Evolutionary conservation across 2,888 invertebrate species (phyloP), one percentile per base, ranked within the genome.

Genomic region (Seira ritae): DNA sequence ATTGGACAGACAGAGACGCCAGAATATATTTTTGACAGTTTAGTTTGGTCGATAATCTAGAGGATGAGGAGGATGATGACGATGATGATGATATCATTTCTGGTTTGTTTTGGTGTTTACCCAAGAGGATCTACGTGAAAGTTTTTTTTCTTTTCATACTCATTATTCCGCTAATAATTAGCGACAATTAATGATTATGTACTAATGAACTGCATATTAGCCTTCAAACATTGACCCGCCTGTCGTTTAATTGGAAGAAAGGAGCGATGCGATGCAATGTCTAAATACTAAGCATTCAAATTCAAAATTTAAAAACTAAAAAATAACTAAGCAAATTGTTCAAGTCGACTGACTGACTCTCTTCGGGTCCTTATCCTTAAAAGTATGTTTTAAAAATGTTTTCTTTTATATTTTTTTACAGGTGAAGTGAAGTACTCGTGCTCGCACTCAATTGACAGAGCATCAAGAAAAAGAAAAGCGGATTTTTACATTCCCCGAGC

Each of bases 201-300:
- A 67, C 75, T 75, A 75, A 75, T 75, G 66, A 75, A 60, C 75
- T 75, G 37, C 67, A 46, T 67, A 37, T 76, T 24, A 31, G 31
- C 20, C 17, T 24, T 71, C 23, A 42, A 60, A 24, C 31, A 10
- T 6, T 55, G 37, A 17, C 31, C 73, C 65, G 65, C 73, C 73
- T 65, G 24, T 73, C 19, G 12, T 17, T 73, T 23, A 73, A 67
- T 67, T 67, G 23, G 31, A n/a, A 2, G 15, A 31, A 24, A 23
- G 23, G 23, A 66, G 23, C 19, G 10, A 20, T n/a, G 62, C 20
- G 62, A 10, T 10, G 23, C 42, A 55, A 55, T 8, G 55, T 55
- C 12, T 55, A 31, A n/a, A n/a, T n/a, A n/a, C n/a, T n/a, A n/a
- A n/a, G n/a, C n/a, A n/a, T n/a, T n/a, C n/a, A n/a, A n/a, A n/a